These are phyloP conservation scores for Pelecanoides urinatrix DNA, from an alignment of 2,113 vertebrate species.

Conservation along the genomic window DNA sequence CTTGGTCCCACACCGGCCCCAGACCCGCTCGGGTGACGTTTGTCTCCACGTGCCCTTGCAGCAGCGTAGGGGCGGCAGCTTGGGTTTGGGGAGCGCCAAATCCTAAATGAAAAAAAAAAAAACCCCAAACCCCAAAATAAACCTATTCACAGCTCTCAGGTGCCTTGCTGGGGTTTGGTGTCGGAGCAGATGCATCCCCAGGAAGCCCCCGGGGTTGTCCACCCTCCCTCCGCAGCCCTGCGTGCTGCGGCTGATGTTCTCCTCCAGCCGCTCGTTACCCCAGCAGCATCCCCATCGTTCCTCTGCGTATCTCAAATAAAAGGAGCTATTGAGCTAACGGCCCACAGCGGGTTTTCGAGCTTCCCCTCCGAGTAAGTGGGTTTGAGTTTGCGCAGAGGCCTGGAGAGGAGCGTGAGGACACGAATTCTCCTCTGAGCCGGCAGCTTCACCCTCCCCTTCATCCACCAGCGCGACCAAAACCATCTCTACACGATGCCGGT, in stretches of 20 bases:
- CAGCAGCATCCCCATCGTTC: not conserved
- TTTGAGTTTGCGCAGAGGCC: not conserved
- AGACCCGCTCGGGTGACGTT: not conserved
- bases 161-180: not conserved
- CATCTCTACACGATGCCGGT: not conserved
- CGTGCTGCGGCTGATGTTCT: not conserved
- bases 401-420: not conserved
- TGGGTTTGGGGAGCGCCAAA: not conserved
- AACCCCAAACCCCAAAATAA: accelerated
- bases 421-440: not conserved
- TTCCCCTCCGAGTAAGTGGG: not conserved
- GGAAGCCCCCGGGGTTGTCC: constrained; percentile 17
- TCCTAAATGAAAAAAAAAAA: not conserved
- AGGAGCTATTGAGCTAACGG: not conserved
- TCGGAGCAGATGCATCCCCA: not conserved
- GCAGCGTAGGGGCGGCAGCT: not conserved
- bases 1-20: not conserved
- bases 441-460: not conserved
- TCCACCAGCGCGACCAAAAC: not conserved
- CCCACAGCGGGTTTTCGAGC: not conserved
- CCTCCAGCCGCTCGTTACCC: not conserved
- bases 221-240: not conserved
- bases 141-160: not conserved
- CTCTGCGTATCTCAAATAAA: not conserved
- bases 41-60: not conserved